Percentiles rank a stretch among this genome's conserved stretches.
These are phyloP conservation scores for Harpalus rufipes DNA, from an alignment of 2,888 invertebrate species.

Conservation along the genomic window DNA sequence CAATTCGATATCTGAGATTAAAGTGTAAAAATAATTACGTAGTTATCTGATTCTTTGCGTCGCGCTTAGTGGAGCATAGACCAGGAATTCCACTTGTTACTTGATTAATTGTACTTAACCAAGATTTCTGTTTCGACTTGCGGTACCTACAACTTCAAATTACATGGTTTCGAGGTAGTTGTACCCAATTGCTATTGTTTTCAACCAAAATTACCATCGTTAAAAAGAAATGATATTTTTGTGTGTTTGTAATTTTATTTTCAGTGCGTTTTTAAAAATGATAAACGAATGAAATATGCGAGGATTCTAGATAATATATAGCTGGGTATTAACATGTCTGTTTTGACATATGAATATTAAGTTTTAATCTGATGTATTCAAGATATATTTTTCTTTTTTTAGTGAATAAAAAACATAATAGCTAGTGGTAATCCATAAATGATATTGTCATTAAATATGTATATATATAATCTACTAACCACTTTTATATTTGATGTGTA, in stretches of 20 bases:
- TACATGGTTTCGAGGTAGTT: not conserved
- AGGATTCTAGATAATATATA: not conserved
- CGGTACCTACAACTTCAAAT: not conserved
- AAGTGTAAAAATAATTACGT: conserved; percentile 2
- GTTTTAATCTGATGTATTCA: not conserved
- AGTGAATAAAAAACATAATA: no score
- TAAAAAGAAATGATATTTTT: not conserved
- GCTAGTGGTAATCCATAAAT: no score
- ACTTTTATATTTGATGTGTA: no score
- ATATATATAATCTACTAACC: no score
- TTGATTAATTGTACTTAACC: not conserved
- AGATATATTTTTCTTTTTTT: no score
- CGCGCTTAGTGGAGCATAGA: not conserved
- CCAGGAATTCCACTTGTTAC: not conserved
- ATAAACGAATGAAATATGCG: not conserved
- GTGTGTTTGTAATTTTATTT: not conserved
- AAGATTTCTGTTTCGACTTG: not conserved
- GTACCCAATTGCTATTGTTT: not conserved
- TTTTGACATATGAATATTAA: conserved; percentile 2
- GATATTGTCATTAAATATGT: no score
- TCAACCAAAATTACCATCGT: not conserved
- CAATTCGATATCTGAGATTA: conserved; percentile 2
- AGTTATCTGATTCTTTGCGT: conserved; percentile 5
- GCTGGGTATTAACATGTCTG: not conserved
- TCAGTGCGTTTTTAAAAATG: not conserved